Percentiles rank a stretch among this genome's conserved stretches.
phyloP scores from a whole-genome alignment of 2,888 invertebrate species.

The Antheraea assamensis region DNA sequence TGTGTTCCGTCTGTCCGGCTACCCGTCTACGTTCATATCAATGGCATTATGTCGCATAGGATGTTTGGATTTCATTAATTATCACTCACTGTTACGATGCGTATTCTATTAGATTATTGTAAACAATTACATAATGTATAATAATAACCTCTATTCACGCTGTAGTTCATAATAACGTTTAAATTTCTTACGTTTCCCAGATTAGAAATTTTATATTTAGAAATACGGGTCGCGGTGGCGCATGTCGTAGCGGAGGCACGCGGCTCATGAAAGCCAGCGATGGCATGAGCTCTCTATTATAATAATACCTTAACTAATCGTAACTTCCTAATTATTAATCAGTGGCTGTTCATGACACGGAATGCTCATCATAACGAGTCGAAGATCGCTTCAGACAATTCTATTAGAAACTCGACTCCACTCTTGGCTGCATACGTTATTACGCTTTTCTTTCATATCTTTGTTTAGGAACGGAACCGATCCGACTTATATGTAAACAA shows the following conservation, averaged over 20 bases:
- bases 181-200: slow-evolving; percentile 50
- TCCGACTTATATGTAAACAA: slow-evolving; percentile 67
- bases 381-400: slow-evolving; percentile 74
- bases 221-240: slow-evolving; percentile 61
- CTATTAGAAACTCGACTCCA: slow-evolving; percentile 78
- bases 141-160: slow-evolving; percentile 59
- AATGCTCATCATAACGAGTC: slow-evolving; percentile 76
- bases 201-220: slow-evolving; percentile 52
- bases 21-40: slow-evolving; percentile 76
- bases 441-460: slow-evolving; percentile 79
- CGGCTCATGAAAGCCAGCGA: slow-evolving; percentile 49
- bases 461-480: slow-evolving; percentile 73
- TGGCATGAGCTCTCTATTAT: slow-evolving; percentile 59
- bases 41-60: slow-evolving; percentile 76
- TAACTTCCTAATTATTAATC: slow-evolving; percentile 60
- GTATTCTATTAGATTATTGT: slow-evolving; percentile 80
- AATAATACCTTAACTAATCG: slow-evolving; percentile 56
- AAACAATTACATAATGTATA: slow-evolving; percentile 58
- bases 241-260: slow-evolving; percentile 52
- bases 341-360: slow-evolving; percentile 79
- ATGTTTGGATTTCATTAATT: slow-evolving; percentile 73
- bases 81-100: slow-evolving; percentile 77
- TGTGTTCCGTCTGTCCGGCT: slow-evolving; percentile 79
- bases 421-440: slow-evolving; percentile 80
- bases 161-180: slow-evolving; percentile 60